Evolutionary conservation across 2,888 invertebrate species (phyloP).

Genomic region (Cheilosia scutellata): DNA sequence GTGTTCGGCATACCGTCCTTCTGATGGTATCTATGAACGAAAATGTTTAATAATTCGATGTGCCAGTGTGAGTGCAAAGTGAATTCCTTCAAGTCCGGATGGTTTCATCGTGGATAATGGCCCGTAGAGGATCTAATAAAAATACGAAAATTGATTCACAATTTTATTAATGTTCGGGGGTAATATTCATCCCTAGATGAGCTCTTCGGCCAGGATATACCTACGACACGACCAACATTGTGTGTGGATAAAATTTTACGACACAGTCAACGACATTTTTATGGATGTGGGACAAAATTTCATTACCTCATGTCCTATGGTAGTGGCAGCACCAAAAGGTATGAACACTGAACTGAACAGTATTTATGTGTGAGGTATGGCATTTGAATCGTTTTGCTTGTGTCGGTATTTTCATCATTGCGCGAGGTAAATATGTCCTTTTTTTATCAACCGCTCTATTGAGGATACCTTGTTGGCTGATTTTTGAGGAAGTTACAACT

Average conservation of each 20-base stretch:
- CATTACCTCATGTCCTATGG: slow-evolving; percentile 19
- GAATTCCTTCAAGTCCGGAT: slow-evolving; percentile 44
- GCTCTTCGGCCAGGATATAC: slow-evolving; percentile 24
- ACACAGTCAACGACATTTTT: slow-evolving; percentile 54
- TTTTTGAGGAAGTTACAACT: no score
- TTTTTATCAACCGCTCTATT: no score
- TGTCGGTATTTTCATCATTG: slow-evolving; percentile 9
- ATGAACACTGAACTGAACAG: background rate
- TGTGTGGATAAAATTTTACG: slow-evolving; percentile 58
- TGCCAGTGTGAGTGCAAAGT: slow-evolving; percentile 20
- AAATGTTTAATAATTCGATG: no score
- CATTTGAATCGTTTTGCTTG: background rate
- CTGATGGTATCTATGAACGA: background rate
- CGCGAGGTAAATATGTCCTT: no score
- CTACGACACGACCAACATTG: slow-evolving; percentile 28
- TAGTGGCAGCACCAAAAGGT: slow-evolving; percentile 9
- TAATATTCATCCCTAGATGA: slow-evolving; percentile 46
- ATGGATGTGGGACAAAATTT: slow-evolving; percentile 48
- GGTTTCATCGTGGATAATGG: slow-evolving; percentile 30
- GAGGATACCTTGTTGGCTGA: no score
- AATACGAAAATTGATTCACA: slow-evolving; percentile 68
- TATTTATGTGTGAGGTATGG: slow-evolving; percentile 1
- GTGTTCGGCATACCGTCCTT: background rate
- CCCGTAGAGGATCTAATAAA: slow-evolving; percentile 57
- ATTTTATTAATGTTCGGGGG: slow-evolving; percentile 63